Percentiles rank a stretch among this genome's conserved stretches.
phyloP scores from a whole-genome alignment of 2,113 vertebrate genomes.

The Scomber colias region DNA sequence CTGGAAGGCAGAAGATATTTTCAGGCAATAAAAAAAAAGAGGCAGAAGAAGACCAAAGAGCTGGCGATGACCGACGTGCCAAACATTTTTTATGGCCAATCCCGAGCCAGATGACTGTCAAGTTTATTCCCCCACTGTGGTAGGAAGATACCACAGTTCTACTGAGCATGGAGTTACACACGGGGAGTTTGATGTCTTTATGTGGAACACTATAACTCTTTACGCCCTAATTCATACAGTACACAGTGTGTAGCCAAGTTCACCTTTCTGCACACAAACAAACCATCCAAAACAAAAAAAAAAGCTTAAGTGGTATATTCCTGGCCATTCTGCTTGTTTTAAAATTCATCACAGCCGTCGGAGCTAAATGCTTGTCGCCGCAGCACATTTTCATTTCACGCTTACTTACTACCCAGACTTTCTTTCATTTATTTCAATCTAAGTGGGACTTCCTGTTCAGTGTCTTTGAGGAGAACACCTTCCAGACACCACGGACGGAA shows the following conservation, averaged over 20 bases:
- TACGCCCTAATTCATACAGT: background rate
- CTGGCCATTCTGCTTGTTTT: background rate
- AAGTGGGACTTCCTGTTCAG: slow-evolving; percentile 3
- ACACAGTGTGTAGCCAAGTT: background rate
- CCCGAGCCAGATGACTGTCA: slow-evolving; percentile 33
- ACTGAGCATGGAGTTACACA: slow-evolving; percentile 15
- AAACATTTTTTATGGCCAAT: slow-evolving; percentile 40
- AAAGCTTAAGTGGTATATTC: background rate
- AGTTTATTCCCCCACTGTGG: slow-evolving; percentile 70
- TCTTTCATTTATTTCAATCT: background rate
- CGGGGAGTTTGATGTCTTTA: slow-evolving; percentile 34
- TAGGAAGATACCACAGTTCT: slow-evolving; percentile 50
- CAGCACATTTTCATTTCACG: background rate
- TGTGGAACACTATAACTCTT: slow-evolving; percentile 10
- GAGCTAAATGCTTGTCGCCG: background rate
- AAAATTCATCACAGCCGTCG: background rate
- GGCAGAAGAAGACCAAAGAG: slow-evolving; percentile 27
- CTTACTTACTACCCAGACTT: background rate
- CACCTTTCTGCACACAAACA: background rate
- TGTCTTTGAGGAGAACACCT: background rate
- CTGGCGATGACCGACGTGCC: slow-evolving; percentile 17
- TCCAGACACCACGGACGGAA: background rate
- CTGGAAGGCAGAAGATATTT: slow-evolving; percentile 49
- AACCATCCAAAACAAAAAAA: background rate
- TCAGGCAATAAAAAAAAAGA: slow-evolving; percentile 37